Evolutionary conservation across 2,113 vertebrate genomes (phyloP), one percentile per base, ranked within the genome.

Genomic region (Cichladusa arquata): DNA sequence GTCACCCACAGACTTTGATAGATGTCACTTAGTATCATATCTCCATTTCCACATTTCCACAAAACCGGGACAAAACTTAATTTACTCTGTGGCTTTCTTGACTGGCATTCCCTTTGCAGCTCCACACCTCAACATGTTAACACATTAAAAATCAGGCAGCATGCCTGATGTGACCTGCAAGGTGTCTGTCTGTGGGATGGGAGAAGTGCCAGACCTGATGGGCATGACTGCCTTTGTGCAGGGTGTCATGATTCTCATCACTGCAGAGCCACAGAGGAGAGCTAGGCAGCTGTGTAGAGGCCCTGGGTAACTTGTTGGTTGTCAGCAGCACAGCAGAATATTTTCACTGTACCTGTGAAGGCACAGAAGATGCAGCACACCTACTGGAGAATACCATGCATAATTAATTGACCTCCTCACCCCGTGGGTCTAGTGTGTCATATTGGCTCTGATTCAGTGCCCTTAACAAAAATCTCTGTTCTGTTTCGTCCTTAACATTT

Each of bases 1-100:
- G 60, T 81, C 64, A 72, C 86, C 70, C 57, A 47, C 4, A 7
- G 73, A 38, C 3, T 36, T 42, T 92, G 87, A 92, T 44, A 87
- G 48, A 64, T 96, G 91, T 94, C 93, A 88, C 66, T 94, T 88
- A 57, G 57, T 8, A 86, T 94, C 69, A 72, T 7, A 8, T 96
- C 86, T 94, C 89, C 20, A 8, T 90, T 94, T 84, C 73, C 72
- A 66, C 40, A 23, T 45, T 38, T 40, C 14, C 38, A 40, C 34
- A 67, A 58, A 71, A 80, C 38, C 25, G 57, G 24, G 33, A 80
- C 74, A 64, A 88, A 89, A 51, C 23, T 20, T 80, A 50, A 80
- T 86, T 80, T 92, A 12, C 50, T 71, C 73, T 51, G 53, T 62
- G 62, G 15, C 53, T 74, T 61, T 38, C 60, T 77, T 51, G 76